Percentiles rank a stretch among this genome's conserved stretches.
Conservation (phyloP, 2,113 vertebrate species). For the Pedionomus torquatus region DNA sequence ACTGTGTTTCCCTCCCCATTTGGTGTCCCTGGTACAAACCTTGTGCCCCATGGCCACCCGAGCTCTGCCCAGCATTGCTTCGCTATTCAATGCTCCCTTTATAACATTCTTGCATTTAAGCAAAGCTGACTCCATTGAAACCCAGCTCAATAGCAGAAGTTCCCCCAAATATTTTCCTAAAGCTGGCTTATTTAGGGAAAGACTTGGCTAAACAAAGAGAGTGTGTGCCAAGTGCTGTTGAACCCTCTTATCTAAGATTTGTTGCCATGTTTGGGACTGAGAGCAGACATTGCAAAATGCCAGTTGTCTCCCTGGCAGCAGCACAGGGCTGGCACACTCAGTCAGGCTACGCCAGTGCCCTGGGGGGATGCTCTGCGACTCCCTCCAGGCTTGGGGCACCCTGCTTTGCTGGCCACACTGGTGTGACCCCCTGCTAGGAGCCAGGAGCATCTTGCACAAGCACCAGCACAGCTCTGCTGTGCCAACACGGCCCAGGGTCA, state of each 20-base stretch:
- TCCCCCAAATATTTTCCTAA: slow-evolving; percentile 55
- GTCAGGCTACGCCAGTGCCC: neutral
- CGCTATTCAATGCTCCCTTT: slow-evolving; percentile 35
- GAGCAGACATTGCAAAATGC: slow-evolving; percentile 6
- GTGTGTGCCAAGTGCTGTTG: neutral
- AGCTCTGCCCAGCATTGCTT: neutral
- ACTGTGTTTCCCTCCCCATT: neutral
- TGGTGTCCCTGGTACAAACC: neutral
- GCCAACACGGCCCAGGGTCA: neutral
- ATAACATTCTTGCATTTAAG: neutral
- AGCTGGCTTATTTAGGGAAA: neutral
- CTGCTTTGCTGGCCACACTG: accelerated
- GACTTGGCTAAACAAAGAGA: neutral
- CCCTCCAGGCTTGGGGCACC: neutral
- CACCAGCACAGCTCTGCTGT: neutral
- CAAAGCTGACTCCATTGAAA: slow-evolving; percentile 24
- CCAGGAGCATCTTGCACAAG: neutral
- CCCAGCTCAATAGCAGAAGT: neutral
- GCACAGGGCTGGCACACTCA: neutral
- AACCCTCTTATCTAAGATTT: neutral
- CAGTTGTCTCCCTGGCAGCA: neutral
- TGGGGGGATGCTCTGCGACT: accelerated
- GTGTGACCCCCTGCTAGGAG: neutral
- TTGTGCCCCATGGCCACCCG: neutral
- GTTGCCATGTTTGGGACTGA: slow-evolving; percentile 14